Base-by-base conservation (phyloP, 2,888 invertebrate genomes). In the Ophioninae sp. region DNA sequence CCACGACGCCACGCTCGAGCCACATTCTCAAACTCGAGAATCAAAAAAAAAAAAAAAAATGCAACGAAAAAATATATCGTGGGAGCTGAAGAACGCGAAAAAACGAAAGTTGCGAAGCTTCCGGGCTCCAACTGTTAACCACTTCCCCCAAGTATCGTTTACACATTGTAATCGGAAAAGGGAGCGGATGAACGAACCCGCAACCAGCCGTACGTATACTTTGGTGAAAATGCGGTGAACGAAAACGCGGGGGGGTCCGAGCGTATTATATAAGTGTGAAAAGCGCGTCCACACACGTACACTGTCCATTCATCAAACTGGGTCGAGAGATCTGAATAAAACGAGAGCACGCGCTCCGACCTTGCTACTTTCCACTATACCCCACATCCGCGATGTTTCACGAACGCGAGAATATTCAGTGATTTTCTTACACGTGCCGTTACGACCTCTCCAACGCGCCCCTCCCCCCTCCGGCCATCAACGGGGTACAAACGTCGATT, bases 241-340 rank as follows among this genome's bases (percentile, higher is more conserved):
- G 81, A 79, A 84, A 84, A 81, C 21, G 61, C 69, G 78, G 37
- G 69, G 78, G 37, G 37, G 30, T 67, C 41, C 70, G 70, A 21
- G 56, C 50, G 13, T 7, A 41, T 76, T 68, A 76, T 30, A 62
- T 41, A 62, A 70, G 73, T 59, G 73, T 77, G 57, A 68, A 59
- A 83, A 72, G 39, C 57, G 69, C 80, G 74, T 78, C 44, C 17
- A 17, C 50, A 50, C 17, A 50, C 21, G 30, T 50, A 41, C 41
- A 65, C 20, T 30, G 56, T 72, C 84, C 84, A 84, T 84, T 84
- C 84, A 81, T 81, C 67, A 67, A 84, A 81, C 70, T 84, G 79
- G 84, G 81, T 84, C 84, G 81, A 73, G 50, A 50, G 78, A 81
- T 84, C 75, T 74, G 75, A 84, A 84, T 81, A 81, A 81, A 84